A percentile compares a stretch with the other conserved stretches of the same genome.
Evolutionary conservation across 2,797 vertebrate species (phyloP).

Genomic region (Galaxias olidus): DNA sequence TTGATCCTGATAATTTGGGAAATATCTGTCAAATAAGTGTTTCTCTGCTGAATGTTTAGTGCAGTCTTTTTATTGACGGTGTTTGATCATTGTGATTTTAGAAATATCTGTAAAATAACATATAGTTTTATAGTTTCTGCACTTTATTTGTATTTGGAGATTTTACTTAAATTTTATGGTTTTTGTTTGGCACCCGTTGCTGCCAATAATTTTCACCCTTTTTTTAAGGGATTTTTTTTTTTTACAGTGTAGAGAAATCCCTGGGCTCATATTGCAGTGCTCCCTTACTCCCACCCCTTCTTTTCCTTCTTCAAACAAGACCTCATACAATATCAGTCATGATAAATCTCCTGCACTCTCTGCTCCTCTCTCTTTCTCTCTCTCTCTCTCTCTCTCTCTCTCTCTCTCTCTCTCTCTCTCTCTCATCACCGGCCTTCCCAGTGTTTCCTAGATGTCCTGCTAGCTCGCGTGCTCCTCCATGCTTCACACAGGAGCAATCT

Average conservation of each 20-base stretch:
- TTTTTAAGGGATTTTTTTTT: too few species aligned
- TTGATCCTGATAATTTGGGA: too few species aligned
- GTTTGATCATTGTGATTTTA: too few species aligned
- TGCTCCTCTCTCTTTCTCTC: constrained; percentile 17
- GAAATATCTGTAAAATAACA: too few species aligned
- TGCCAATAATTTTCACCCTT: too few species aligned
- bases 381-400: constrained; percentile 35
- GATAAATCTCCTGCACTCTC: constrained; percentile 58
- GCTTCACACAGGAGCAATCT: constrained; percentile 61
- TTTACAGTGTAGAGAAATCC: neutral
- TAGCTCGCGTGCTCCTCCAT: constrained; percentile 9
- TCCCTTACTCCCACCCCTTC: constrained; percentile 5
- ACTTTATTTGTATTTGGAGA: too few species aligned
- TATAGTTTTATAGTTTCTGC: too few species aligned
- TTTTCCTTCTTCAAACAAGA: constrained; percentile 36
- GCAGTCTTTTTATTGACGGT: too few species aligned
- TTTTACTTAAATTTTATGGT: too few species aligned
- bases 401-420: constrained; percentile 25
- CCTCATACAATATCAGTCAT: constrained; percentile 46
- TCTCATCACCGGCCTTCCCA: constrained; percentile 18
- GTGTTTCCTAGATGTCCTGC: neutral
- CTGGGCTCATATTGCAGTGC: neutral
- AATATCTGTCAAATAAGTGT: too few species aligned
- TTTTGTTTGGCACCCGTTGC: too few species aligned
- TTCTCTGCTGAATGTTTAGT: too few species aligned